Base-by-base conservation (phyloP, 2,113 vertebrate species). In the Electrona antarctica region DNA sequence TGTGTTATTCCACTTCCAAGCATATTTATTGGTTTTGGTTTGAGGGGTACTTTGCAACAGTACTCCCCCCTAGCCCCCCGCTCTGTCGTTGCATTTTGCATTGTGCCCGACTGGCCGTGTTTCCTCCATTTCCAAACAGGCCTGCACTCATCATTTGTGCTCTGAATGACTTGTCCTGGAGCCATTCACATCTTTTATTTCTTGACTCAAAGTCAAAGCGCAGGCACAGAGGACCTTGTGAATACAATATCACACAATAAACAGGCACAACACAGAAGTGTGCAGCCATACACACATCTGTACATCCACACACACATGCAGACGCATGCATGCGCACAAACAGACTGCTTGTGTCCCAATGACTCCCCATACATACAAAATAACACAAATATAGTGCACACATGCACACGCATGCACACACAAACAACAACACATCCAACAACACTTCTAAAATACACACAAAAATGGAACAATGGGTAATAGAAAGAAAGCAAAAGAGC, bases 131-230 rank as follows among this genome's bases (percentile, higher is more conserved):
- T 82, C 82, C 71, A 79, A 85, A 81, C 72, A 55, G 69, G 79
- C 71, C 73, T 50, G 74, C 71, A 57, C 71, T 80, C 81, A 81
- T 88, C 79, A 73, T 81, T 61, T 54, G 71, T 9, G 67, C 60
- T 80, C 76, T 81, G 78, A 87, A 79, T 81, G 83, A 85, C 75
- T 86, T 75, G 79, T 84, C 88, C 85, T 73, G 76, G 74, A 84
- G 85, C 79, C 0, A 6, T 74, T 70, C 76, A 78, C 80, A 81
- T 69, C 63, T 60, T 41, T 81, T 78, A 82, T 81, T 81, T 81
- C 78, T 77, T 15, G 61, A 85, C 73, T 89, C 84, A 84, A 85
- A 87, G 84, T 84, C 86, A 80, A 61, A 78, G 71, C 83, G 60
- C 64, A 64, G 70, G 59, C 73, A 77, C 68, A 59, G 70, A 74